These are phyloP conservation scores for Sicus ferrugineus DNA, from an alignment of 2,888 invertebrate genomes.

Conservation along the genomic window DNA sequence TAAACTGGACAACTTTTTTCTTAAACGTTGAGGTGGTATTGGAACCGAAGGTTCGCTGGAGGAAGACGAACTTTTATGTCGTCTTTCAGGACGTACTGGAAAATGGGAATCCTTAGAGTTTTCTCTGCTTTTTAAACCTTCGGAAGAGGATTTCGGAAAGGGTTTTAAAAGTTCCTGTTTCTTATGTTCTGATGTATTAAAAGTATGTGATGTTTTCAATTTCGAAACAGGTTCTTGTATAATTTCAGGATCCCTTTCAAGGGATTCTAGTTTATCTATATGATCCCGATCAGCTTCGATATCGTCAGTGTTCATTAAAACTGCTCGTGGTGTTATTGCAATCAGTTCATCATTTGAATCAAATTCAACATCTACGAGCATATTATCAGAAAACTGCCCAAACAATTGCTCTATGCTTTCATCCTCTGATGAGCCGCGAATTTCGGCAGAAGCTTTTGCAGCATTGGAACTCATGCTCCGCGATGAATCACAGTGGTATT, in stretches of 20 bases:
- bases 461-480: conserved; percentile 56
- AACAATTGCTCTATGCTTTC: conserved; percentile 62
- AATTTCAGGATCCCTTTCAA: conserved; percentile 47
- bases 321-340: conserved; percentile 51
- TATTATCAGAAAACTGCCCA: conserved; percentile 58
- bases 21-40: conserved; percentile 51
- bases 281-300: conserved; percentile 45
- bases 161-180: background rate
- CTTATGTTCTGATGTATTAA: too few species aligned
- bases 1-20: conserved; percentile 53
- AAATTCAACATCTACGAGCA: conserved; percentile 61
- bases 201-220: too few species aligned
- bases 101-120: conserved; percentile 44
- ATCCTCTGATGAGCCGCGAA: conserved; percentile 58
- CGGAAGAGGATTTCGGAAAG: background rate
- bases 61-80: conserved; percentile 57
- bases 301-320: conserved; percentile 32
- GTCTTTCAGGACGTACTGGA: conserved; percentile 53
- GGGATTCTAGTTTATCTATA: conserved; percentile 49
- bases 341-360: conserved; percentile 61
- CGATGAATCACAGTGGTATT: background rate
- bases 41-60: conserved; percentile 55
- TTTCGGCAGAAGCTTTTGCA: conserved; percentile 51
- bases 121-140: background rate
- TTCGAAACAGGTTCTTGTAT: too few species aligned